Percentiles rank a stretch among this genome's conserved stretches.
These are phyloP conservation scores for Ophion costatus DNA, from an alignment of 2,888 invertebrate species.

Conservation along the genomic window DNA sequence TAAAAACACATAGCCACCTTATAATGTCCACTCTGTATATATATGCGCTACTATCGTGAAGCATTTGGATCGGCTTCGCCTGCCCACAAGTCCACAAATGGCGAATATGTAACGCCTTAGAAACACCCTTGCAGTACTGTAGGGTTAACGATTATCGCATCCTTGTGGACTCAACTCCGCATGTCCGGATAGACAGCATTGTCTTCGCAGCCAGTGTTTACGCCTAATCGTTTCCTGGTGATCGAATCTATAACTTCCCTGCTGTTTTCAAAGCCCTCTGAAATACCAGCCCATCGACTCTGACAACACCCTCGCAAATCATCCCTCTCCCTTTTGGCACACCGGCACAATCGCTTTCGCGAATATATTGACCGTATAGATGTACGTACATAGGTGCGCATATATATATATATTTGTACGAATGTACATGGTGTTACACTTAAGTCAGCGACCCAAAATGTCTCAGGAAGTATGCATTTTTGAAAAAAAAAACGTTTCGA, in stretches of 20 bases:
- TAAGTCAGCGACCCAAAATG: background rate
- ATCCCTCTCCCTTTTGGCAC: conserved; percentile 7
- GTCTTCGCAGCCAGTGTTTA: conserved; percentile 57
- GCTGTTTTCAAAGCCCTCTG: conserved; percentile 9
- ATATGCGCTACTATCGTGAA: conserved; percentile 32
- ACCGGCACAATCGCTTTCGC: conserved; percentile 2
- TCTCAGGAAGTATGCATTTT: background rate
- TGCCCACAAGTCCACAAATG: conserved; percentile 57
- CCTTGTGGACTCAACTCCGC: conserved; percentile 26
- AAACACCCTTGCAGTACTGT: background rate
- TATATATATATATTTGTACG: background rate
- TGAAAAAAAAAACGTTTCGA: background rate
- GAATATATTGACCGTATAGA: background rate
- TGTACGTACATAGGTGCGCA: background rate
- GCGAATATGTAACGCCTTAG: conserved; percentile 31
- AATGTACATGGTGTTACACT: background rate
- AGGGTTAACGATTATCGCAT: conserved; percentile 20
- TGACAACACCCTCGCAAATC: conserved; percentile 12
- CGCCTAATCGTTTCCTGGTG: conserved; percentile 55
- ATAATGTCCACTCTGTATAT: background rate
- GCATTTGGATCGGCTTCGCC: conserved; percentile 62
- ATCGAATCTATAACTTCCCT: conserved; percentile 23
- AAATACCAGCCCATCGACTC: conserved; percentile 2
- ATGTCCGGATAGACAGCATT: conserved; percentile 54
- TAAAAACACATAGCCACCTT: too few relatives aligned